Evolutionary conservation across 2,797 vertebrate genomes (phyloP), one percentile per base, ranked within the genome.

Genomic region (Sorex maritimensis): DNA sequence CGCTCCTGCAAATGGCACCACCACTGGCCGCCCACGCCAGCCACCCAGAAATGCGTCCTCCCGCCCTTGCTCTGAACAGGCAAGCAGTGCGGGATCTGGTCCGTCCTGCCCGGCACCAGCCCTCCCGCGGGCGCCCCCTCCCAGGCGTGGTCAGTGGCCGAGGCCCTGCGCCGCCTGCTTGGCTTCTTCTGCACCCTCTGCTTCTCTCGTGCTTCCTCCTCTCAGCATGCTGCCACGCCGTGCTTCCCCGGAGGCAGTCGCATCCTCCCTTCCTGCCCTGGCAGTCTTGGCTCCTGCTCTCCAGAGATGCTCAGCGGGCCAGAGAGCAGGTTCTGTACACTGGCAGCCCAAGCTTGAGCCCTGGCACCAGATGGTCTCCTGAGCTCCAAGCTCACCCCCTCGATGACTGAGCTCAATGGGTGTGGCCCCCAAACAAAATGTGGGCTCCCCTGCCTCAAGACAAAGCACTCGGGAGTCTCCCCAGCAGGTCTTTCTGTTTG

Each of bases 361-460:
- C 58, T 61, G 58, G 58, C 17, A 61, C 17, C 58, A 21, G 14
- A 19, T 61, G 58, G 4, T 61, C 58, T 61, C 58, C 58, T 61
- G 58, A 61, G 58, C 58, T 19, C 19, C 58, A 61, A 4, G 49
- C 6, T 19, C 21, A 23, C 15, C 21, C 19, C 17, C 21, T 61
- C 58, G 21, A 61, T 61, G 17, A 21, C 55, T 61, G 19, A 61
- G 21, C 21, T 21, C 58, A 61, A 61, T 61, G 21, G 58, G 58
- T 61, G 58, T 61, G 58, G 17, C 58, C 58, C 58, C 58, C 58
- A 61, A 23, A 61, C 58, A 21, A 61, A 23, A 61, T 21, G 58
- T 61, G 58, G 52, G 58, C 58, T 21, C 7, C 55, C 58, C 58
- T 38, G 63, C 34, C 90, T 93, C 30, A 55, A 88, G 84, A 41